Conservation (phyloP, 1,140 invertebrate genomes). For the Arion vulgaris region DNA sequence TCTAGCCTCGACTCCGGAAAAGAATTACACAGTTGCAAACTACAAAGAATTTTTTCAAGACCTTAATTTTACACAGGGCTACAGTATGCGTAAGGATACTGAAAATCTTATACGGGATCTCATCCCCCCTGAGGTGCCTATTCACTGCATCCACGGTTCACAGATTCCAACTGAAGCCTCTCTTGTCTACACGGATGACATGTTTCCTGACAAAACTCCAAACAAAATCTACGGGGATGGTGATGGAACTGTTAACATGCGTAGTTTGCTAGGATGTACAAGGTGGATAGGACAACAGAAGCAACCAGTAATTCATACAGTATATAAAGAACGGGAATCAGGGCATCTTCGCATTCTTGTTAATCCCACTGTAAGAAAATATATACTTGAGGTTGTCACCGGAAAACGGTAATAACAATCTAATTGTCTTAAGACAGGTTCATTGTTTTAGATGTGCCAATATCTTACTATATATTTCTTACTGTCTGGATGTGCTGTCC, state of each 20-base stretch:
- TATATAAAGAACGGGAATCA: constrained; percentile 71
- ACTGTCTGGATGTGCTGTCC: no score
- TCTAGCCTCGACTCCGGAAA: constrained; percentile 82
- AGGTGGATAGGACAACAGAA: constrained; percentile 80
- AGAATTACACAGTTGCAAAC: constrained; percentile 90
- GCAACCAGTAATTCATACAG: constrained; percentile 75
- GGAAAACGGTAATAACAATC: no score
- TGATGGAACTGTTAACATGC: constrained; percentile 95
- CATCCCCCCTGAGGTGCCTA: constrained; percentile 86
- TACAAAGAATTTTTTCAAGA: constrained; percentile 88
- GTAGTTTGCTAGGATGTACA: constrained; percentile 86
- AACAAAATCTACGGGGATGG: constrained; percentile 86
- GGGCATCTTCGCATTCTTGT: constrained; percentile 81
- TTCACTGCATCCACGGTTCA: constrained; percentile 90
- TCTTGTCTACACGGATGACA: constrained; percentile 49
- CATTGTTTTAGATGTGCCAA: no score
- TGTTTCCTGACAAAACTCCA: constrained; percentile 82
- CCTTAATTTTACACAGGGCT: constrained; percentile 83
- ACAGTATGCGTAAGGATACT: constrained; percentile 91
- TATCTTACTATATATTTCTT: no score
- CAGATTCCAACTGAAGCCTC: constrained; percentile 82
- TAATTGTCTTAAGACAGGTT: no score
- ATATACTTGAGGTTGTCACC: constrained; percentile 50
- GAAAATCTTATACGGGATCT: constrained; percentile 82
- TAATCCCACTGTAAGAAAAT: constrained; percentile 47